These are phyloP conservation scores for Hemicordylus capensis DNA, from an alignment of 2,113 vertebrate genomes.

Conservation along the genomic window DNA sequence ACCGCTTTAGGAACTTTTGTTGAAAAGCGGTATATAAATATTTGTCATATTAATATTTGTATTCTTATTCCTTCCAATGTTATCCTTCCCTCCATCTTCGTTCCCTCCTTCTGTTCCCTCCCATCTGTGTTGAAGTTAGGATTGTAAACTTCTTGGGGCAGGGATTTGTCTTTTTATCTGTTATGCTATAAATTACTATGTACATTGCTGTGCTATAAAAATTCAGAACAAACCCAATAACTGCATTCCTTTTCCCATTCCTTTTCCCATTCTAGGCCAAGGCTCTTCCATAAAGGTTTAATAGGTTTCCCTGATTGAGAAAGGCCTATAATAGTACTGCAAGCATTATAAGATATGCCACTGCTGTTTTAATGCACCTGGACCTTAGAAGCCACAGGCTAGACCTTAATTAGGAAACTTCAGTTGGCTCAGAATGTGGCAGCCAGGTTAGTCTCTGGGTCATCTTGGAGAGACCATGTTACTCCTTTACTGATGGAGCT, in stretches of 20 bases:
- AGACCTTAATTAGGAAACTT: background rate
- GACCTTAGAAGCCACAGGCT: accelerated
- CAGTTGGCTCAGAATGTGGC: too few relatives aligned
- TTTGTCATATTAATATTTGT: too few relatives aligned
- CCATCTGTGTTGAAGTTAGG: background rate
- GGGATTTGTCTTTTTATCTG: background rate
- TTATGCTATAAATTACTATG: background rate
- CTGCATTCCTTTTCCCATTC: too few relatives aligned
- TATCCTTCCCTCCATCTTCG: background rate
- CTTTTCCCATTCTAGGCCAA: background rate
- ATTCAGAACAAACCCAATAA: background rate
- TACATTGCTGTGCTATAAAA: background rate
- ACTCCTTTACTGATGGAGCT: too few relatives aligned
- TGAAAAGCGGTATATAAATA: too few relatives aligned
- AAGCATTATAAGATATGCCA: accelerated
- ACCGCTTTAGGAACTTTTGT: too few relatives aligned
- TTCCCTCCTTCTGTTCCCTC: background rate
- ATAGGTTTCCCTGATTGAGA: background rate
- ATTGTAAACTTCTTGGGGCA: background rate
- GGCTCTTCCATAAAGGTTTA: background rate
- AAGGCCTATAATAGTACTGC: accelerated
- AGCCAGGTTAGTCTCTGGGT: too few relatives aligned
- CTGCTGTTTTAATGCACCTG: background rate
- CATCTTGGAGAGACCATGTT: too few relatives aligned
- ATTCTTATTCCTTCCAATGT: background rate